Percentiles rank a stretch among this genome's conserved stretches.
Conservation (phyloP, 2,113 vertebrate species). For the Sminthopsis crassicaudata region DNA sequence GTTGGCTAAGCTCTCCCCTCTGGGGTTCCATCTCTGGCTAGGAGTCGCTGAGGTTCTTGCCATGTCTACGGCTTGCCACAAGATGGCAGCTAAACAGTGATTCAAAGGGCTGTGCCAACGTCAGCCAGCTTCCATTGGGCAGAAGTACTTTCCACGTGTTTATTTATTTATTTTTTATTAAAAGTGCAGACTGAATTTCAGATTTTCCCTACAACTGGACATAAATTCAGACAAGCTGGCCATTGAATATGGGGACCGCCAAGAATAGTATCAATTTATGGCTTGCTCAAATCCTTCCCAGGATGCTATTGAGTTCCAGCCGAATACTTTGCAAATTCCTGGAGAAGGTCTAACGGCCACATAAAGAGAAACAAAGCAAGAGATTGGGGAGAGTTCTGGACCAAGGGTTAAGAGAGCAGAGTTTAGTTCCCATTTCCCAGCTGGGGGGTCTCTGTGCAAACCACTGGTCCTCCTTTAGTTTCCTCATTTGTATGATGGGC, state of each 20-base stretch:
- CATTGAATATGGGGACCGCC: slow-evolving; percentile 29
- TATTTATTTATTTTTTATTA: slow-evolving; percentile 29
- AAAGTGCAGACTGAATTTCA: slow-evolving; percentile 38
- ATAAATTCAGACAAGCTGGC: slow-evolving; percentile 6
- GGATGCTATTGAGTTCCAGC: slow-evolving; percentile 32
- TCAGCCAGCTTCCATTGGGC: not conserved
- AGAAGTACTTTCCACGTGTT: slow-evolving; percentile 39
- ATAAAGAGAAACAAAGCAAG: slow-evolving; percentile 27
- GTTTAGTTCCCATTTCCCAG: slow-evolving; percentile 2
- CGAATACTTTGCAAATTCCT: not conserved
- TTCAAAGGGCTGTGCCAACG: slow-evolving; percentile 59
- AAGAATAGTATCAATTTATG: slow-evolving; percentile 33
- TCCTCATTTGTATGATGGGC: slow-evolving; percentile 41
- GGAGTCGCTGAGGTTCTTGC: slow-evolving; percentile 17
- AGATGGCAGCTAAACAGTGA: slow-evolving; percentile 74
- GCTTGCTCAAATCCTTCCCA: slow-evolving; percentile 16
- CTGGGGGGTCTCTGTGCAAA: not conserved
- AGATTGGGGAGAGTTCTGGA: not conserved
- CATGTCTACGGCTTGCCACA: slow-evolving; percentile 74
- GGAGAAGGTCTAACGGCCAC: slow-evolving; percentile 25
- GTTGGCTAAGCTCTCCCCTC: not conserved
- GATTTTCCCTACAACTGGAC: slow-evolving; percentile 26
- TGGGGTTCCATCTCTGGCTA: not conserved
- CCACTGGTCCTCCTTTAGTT: slow-evolving; percentile 7
- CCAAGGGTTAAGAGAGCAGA: not conserved